Percentiles rank a stretch among this genome's conserved stretches.
Conservation (phyloP, 2,797 vertebrate genomes). For the Limosa lapponica region DNA sequence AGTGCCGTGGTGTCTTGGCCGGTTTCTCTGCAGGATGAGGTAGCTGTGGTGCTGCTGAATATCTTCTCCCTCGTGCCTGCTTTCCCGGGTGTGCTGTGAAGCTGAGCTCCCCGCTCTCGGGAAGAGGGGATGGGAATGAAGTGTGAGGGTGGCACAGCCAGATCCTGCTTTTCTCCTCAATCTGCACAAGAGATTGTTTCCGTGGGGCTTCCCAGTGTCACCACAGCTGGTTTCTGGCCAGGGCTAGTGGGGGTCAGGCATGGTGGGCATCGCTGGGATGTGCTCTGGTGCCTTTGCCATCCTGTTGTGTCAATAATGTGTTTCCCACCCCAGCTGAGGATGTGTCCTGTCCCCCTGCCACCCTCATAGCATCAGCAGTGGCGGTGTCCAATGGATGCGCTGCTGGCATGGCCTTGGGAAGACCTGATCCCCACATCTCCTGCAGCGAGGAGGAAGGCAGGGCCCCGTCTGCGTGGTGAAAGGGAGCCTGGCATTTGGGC, state of each 20-base stretch:
- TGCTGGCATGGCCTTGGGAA: not conserved
- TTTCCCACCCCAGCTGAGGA: not conserved
- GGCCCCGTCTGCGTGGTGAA: not conserved
- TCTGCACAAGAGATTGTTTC: not conserved
- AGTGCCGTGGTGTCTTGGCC: rapidly evolving
- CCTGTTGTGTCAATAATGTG: rapidly evolving
- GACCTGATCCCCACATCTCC: not conserved
- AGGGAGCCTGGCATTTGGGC: not conserved
- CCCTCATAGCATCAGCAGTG: not conserved
- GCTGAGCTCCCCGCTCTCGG: not conserved
- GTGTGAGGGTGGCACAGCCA: not conserved
- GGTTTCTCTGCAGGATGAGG: not conserved
- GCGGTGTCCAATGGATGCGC: not conserved
- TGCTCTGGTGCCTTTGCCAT: not conserved
- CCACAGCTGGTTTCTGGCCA: not conserved
- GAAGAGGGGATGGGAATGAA: not conserved
- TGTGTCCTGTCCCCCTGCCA: not conserved
- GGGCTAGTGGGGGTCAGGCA: not conserved
- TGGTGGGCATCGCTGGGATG: rapidly evolving
- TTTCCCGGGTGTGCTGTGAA: not conserved
- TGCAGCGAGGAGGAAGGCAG: not conserved
- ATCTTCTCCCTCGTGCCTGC: not conserved
- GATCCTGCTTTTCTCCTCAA: not conserved
- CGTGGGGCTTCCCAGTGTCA: rapidly evolving
- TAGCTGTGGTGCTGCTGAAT: not conserved